Evolutionary conservation across 2,113 vertebrate species (phyloP).

Genomic region (Orycteropus afer): DNA sequence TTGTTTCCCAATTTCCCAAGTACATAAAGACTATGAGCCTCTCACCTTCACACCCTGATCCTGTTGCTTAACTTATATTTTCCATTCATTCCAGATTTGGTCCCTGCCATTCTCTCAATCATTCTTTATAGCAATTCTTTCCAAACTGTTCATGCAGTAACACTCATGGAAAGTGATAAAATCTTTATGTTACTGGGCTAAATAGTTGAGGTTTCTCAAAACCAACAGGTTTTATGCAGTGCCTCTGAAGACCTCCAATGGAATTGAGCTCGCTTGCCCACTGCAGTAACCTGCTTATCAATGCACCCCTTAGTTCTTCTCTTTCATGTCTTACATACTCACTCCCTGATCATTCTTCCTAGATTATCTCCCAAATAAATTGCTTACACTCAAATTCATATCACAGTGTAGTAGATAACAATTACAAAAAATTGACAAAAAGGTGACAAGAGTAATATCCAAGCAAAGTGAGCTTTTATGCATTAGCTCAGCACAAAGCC

Average conservation of each 20-base stretch:
- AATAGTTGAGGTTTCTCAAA: neutral
- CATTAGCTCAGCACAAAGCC: slow-evolving; percentile 10
- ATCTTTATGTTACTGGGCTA: neutral
- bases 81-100: neutral
- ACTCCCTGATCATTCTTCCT: neutral
- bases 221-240: neutral
- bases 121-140: neutral
- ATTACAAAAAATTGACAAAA: neutral
- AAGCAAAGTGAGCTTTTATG: slow-evolving; percentile 20
- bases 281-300: neutral
- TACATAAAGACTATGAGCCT: neutral
- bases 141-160: neutral
- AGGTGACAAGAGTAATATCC: neutral
- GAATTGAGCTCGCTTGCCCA: neutral
- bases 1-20: neutral
- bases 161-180: neutral
- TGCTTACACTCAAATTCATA: neutral
- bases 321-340: neutral
- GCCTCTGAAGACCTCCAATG: neutral
- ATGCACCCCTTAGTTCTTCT: neutral
- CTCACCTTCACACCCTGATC: neutral
- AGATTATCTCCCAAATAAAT: neutral
- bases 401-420: neutral
- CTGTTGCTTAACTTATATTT: neutral
- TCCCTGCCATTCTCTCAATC: neutral